Base-by-base conservation (phyloP, 1,140 invertebrate genomes). In the Leptinotarsa undecemlineata region DNA sequence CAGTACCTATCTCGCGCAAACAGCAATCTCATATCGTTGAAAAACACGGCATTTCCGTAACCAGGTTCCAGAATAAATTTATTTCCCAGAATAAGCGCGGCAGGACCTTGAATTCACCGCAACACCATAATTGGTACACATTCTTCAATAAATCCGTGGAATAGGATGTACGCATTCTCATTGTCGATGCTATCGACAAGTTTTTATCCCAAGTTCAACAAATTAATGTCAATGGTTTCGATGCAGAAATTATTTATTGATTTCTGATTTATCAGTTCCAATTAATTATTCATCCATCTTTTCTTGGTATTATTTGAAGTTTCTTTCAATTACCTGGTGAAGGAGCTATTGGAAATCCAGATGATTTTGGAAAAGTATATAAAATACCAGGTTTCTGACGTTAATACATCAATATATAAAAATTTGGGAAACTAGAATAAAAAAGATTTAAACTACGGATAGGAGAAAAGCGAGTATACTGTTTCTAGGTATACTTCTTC, bases 41-140 rank as follows among this genome's bases (percentile, higher is more conserved):
- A 57, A 57, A 57, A 57, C 51, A 17, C 51, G 51, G 51, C 51
- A 57, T 57, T 57, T 57, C 51, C 51, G 51, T 57, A 57, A 17
- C 51, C n/a, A 57, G 51, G 51, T 57, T 57, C 51, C 15, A 57
- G 51, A 57, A 57, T 57, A 17, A 57, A 57, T 57, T 57, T 5
- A 57, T 17, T 57, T 57, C 51, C 15, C 51, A 57, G 51, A 57
- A 57, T 17, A 15, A 19, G n/a, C 51, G 51, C 51, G n/a, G 51
- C 51, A 57, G 51, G n/a, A 57, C 51, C 51, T 57, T 57, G 51
- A 57, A 57, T 17, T 14, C 51, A 57, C 51, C 51, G 51, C 51
- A 57, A 57, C 51, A 57, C n/a, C 15, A 57, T 57, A 57, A 57
- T 57, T 57, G 51, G 15, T 57, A 57, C 17, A 57, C 51, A 57